Evolutionary conservation across 1,140 invertebrate species (phyloP), one percentile per base, ranked within the genome.

Genomic region (Probaryconus sp.): DNA sequence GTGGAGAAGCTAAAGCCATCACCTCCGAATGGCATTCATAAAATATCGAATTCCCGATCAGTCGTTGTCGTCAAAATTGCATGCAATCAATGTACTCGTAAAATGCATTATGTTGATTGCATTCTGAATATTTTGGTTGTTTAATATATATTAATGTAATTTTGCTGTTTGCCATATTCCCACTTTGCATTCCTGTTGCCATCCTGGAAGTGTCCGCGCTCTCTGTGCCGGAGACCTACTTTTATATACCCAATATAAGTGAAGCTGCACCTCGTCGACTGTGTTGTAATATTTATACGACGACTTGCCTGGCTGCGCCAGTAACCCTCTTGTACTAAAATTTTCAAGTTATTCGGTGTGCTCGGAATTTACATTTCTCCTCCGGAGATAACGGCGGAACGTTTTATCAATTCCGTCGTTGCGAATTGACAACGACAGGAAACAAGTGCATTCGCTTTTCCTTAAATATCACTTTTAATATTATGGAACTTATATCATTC

Each of bases 121-220:
- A 5, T 10, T 0, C 47, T 63, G 17, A 50, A 64, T 53, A 64
- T 65, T 55, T 31, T 21, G 20, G 0, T 18, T 14, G 35, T 50
- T 58, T 58, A 68, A 58, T 58, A 58, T 58, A 51, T 68, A 68
- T 68, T 67, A 50, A 68, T 68, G 64, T 56, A 48, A 58, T 48
- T 68, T 58, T 16, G 50, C 28, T 31, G 31, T 65, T 21, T 17
- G 18, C 33, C 17, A 18, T 10, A 10, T n/a, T 2, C 30, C 11
- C n/a, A 24, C 21, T 4, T 24, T 24, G 21, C 7, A 10, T 0
- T 26, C 16, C 9, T 4, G 26, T 38, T 30, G 33, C 20, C 11
- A 9, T 7, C 1, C 14, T 48, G 28, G 11, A 45, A 14, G 50
- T 65, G 40, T 50, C 16, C 11, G 16, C 30, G 10, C n/a, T n/a